Base-by-base conservation (phyloP, 2,113 vertebrate species). In the Columba livia region DNA sequence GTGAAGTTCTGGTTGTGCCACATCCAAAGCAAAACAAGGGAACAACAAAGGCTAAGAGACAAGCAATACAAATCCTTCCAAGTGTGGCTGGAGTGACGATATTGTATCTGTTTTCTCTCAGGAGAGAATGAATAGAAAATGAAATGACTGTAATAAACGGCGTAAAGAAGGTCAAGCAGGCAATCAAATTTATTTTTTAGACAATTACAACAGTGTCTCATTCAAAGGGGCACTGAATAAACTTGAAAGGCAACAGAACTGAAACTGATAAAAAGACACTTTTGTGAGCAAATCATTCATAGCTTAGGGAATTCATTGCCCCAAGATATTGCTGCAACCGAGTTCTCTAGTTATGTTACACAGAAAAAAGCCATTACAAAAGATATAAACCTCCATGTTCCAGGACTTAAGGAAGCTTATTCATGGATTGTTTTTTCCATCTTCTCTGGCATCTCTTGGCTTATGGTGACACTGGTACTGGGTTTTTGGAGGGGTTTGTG, bases 161-260 rank as follows among this genome's bases (percentile, higher is more conserved):
- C 62, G 88, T 58, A 83, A 96, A 96, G 79, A 79, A 95, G 90
- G 94, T 95, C 94, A 97, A 93, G 72, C 90, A 88, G 90, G 79
- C 85, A 90, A 80, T 88, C 90, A 93, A 44, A 83, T 96, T 88
- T 93, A 73, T 57, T 88, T 94, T 94, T 90, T 85, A 93, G 88
- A 95, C 92, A 94, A 94, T 94, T 88, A 92, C 72, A 84, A 61
- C 64, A 90, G 67, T n/a, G 79, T 77, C 75, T 95, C 64, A 79
- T 97, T 97, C 90, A 94, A 94, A 95, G 79, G 72, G 75, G 83
- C 51, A 24, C 72, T 78, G 95, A 80, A 85, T 90, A 85, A 88
- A 83, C 90, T 97, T 95, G 92, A 97, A 97, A 95, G 92, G 75
- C 79, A 93, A 80, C 62, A 77, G 88, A 91, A 80, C 67, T 51